Evolutionary conservation across 1,140 invertebrate genomes (phyloP).

Genomic region (Drosophila miranda): DNA sequence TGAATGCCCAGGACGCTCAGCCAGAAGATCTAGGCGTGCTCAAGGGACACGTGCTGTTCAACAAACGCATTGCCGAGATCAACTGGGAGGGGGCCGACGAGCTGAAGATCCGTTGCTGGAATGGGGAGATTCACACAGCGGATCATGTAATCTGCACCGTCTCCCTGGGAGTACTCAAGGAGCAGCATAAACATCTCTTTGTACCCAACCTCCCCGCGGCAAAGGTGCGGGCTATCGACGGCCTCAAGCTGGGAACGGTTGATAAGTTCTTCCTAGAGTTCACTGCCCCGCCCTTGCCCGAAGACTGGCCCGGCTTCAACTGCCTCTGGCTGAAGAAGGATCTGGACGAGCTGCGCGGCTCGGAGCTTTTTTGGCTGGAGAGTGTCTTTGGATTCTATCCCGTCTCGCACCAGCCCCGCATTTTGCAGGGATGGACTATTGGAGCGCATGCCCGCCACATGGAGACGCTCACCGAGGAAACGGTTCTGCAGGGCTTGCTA

Average conservation of each 20-base stretch:
- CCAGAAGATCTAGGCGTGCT: constrained; percentile 58
- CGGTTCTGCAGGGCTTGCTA: constrained; percentile 82
- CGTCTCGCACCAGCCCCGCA: constrained; percentile 86
- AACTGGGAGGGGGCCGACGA: constrained; percentile 69
- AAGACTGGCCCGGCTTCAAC: constrained; percentile 82
- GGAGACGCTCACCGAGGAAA: constrained; percentile 83
- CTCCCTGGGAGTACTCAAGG: constrained; percentile 88
- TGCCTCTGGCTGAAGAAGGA: constrained; percentile 84
- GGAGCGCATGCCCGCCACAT: constrained; percentile 84
- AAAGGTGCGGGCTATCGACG: constrained; percentile 86
- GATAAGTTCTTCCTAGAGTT: constrained; percentile 91
- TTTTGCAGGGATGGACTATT: constrained; percentile 87
- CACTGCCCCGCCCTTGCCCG: constrained; percentile 85
- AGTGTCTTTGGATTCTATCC: constrained; percentile 87
- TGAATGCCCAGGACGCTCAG: constrained; percentile 58
- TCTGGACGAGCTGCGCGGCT: constrained; percentile 58
- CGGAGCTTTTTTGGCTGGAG: constrained; percentile 84
- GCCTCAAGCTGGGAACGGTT: constrained; percentile 88
- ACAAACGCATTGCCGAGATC: constrained; percentile 83
- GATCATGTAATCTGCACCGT: constrained; percentile 88
- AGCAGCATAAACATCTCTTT: constrained; percentile 85
- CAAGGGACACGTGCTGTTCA: constrained; percentile 80
- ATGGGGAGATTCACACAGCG: constrained; percentile 84
- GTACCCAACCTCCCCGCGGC: constrained; percentile 84
- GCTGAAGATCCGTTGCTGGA: constrained; percentile 83